Evolutionary conservation across 2,888 invertebrate species (phyloP), one percentile per base, ranked within the genome.

Genomic region (Parochlus steinenii): DNA sequence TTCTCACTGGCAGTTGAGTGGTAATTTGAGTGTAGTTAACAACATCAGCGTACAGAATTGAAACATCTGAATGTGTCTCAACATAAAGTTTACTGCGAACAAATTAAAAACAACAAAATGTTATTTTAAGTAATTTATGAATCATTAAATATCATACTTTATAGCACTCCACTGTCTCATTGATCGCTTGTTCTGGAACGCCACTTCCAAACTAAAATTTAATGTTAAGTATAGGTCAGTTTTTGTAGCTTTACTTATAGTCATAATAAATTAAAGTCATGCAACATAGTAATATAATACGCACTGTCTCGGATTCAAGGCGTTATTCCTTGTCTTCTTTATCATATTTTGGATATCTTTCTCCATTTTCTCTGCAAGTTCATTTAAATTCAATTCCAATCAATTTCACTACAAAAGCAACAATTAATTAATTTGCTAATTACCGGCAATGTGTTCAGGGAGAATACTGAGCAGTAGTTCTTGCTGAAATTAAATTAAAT

Each of bases 11-110:
- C 35, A 92, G 56, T 2, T 78, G 76, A 0, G 80, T 80, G 0
- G 92, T 89, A 57, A 87, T 69, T 46, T 76, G 74, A 0, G 90
- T 90, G 50, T 87, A 92, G 58, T 90, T 89, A 1, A 90, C 90
- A 29, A 92, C 86, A 54, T 92, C 92, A 0, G 92, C 90, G 50
- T 86, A 92, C 20, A 92, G 59, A 43, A 92, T 83, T 45, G 85
- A 80, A 2, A 92, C 90, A 50, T 89, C 78, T 11, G 80, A 70
- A 51, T 92, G 87, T 23, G 77, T 75, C 55, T 86, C 82, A 1
- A 92, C 77, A 50, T 87, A 87, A 1, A 87, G 62, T 50, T 86
- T 79, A 46, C 90, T 90, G 20, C 11, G 11, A 8, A 26, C 14
- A 8, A 14, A 27, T 22, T 11, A 6, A n/a, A 14, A 6, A n/a